Evolutionary conservation across 2,888 invertebrate genomes (phyloP), one percentile per base, ranked within the genome.

Genomic region (Megaustenia siamemsis): DNA sequence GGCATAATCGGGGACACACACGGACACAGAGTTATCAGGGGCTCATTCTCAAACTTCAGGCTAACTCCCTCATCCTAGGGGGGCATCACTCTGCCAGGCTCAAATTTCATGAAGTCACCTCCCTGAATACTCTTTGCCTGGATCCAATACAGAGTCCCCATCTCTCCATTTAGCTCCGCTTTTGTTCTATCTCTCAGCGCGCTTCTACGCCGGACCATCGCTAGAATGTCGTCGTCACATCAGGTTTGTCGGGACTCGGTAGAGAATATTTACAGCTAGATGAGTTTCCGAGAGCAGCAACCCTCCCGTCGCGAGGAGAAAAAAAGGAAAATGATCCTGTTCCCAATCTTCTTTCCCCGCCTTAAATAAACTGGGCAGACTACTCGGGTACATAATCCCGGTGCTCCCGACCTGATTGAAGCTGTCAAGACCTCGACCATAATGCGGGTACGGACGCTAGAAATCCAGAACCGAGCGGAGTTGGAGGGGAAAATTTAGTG

Each of bases 311-410:
- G 82, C 35, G 82, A 63, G 38, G 21, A 35, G 75, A 75, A 45
- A 63, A 75, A 75, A 75, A 75, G 75, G 82, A 82, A 82, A 82
- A 82, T 82, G 82, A 82, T 82, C 82, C 82, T 28, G 75, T 8
- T 63, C 63, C 82, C 63, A 28, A 82, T 82, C 63, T 63, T 75
- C 66, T 43, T 28, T 32, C 5, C 60, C 28, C 24, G 2, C 28
- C 63, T 81, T 71, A 49, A 71, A 38, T 12, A 73, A 73, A 45
- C 28, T 45, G n/a, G 63, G 63, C 78, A 78, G 38, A 66, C 45
- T n/a, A n/a, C n/a, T 78, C 12, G 43, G 63, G 78, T 78, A 66
- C 38, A 78, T 78, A 78, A 66, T 63, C 60, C 78, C 40, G 43
- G 43, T 43, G 28, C 6, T 12, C 49, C 3, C 73, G 45, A 32